Evolutionary conservation across 1,140 invertebrate genomes (phyloP), one percentile per base, ranked within the genome.

Genomic region (Theocolax elegans): DNA sequence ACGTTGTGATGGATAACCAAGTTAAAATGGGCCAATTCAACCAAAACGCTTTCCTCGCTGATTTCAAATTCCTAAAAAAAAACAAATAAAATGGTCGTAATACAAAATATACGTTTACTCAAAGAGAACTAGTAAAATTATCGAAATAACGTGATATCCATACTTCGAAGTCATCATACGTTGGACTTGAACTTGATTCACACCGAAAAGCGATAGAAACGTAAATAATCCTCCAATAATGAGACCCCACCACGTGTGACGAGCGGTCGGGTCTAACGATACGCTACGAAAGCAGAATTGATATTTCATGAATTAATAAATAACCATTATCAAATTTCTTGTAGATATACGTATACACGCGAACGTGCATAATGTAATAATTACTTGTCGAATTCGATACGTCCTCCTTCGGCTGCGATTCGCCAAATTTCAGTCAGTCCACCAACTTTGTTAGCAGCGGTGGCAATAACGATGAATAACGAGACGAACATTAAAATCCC

Each of bases 151-250:
- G 10, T 35, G 31, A 35, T 35, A 35, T n/a, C n/a, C 74, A 68
- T 89, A 90, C 77, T 88, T 90, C 1, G 95, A 89, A 6, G 94
- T 93, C 21, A 96, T 81, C 23, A 95, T 88, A 40, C 96, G 83
- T 82, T 98, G 96, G 1, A 98, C 91, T 88, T 97, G 93, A 0
- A 91, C 87, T 85, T 96, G 94, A 81, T 95, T 95, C 0, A 94
- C 92, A 0, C 90, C 94, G 81, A 94, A 95, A 1, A 96, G 78
- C 6, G 92, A 89, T 21, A 93, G 80, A 83, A 91, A 95, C 0
- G 92, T 93, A 76, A 94, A 91, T 27, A 88, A 83, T 1, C 93
- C 93, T 2, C 95, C 94, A 62, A 96, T 85, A 1, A 89, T 82
- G 27, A 95, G 86, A 6, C 90, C 88, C 88, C 92, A 95, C 82